Conservation (phyloP, 2,113 vertebrate species). For the Drymodes brunneopygia region DNA sequence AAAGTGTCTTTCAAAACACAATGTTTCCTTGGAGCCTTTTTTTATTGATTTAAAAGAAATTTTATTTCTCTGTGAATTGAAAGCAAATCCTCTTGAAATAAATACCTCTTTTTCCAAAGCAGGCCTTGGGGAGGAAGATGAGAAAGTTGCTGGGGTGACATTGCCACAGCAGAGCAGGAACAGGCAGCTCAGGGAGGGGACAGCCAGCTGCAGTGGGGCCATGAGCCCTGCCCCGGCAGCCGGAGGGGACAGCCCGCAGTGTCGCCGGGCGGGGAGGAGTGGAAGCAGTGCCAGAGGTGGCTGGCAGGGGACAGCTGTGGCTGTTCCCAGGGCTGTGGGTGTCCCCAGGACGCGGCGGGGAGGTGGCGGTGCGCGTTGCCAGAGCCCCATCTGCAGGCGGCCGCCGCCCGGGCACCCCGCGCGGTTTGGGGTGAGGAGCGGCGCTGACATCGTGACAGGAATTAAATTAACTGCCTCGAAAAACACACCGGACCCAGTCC, state of each 20-base stretch:
- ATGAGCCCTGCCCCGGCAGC: background rate
- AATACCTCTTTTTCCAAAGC: background rate
- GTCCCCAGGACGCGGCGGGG: background rate
- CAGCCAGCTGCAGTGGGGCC: background rate
- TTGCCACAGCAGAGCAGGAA: background rate
- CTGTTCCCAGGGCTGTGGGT: background rate
- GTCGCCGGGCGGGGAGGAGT: background rate
- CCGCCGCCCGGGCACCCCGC: background rate
- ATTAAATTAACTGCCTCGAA: rapidly evolving
- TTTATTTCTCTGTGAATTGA: background rate
- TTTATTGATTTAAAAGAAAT: background rate
- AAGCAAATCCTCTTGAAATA: background rate
- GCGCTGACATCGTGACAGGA: rapidly evolving
- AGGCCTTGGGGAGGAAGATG: background rate
- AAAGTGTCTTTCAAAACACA: background rate
- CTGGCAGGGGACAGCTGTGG: background rate
- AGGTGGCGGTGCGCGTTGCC: background rate
- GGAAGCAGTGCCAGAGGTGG: background rate
- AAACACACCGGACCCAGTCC: rapidly evolving
- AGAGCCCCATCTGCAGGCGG: background rate
- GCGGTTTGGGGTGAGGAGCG: rapidly evolving
- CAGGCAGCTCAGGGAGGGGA: background rate
- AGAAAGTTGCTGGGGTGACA: background rate
- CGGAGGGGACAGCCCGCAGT: too few species aligned
- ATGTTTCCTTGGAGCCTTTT: background rate